Evolutionary conservation across 2,888 invertebrate genomes (phyloP).

Genomic region (Pyrrhia umbra): DNA sequence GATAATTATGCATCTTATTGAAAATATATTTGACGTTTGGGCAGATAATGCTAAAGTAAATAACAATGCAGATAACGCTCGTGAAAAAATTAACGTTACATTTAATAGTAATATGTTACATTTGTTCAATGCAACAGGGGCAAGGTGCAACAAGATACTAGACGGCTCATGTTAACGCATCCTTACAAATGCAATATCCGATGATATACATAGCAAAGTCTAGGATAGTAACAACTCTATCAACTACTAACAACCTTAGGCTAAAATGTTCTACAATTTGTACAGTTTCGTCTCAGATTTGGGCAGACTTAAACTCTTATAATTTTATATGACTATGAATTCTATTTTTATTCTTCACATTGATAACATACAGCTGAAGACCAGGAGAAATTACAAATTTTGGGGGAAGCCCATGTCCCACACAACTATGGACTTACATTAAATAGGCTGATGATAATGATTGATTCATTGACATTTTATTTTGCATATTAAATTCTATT

Average conservation of each 20-base stretch:
- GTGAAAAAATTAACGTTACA: constrained; percentile 27
- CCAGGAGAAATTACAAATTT: too few species aligned
- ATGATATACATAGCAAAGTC: constrained; percentile 33
- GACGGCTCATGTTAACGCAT: constrained; percentile 57
- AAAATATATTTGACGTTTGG: neutral
- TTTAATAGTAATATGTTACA: constrained; percentile 13
- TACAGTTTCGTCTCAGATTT: constrained; percentile 6
- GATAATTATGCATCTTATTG: too few species aligned
- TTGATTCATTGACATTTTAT: too few species aligned
- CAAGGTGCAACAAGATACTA: constrained; percentile 62
- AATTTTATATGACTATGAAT: too few species aligned
- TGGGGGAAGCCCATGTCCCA: too few species aligned
- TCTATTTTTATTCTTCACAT: too few species aligned
- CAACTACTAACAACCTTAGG: neutral
- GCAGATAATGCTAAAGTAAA: constrained; percentile 20
- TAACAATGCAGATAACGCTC: too few species aligned
- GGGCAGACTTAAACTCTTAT: too few species aligned
- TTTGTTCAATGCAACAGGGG: constrained; percentile 38
- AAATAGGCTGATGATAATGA: too few species aligned
- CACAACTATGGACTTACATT: too few species aligned
- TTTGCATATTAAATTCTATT: neutral
- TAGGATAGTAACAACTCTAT: constrained; percentile 25
- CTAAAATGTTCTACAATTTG: neutral
- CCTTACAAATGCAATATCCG: constrained; percentile 69
- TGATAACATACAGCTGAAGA: too few species aligned